phyloP scores from a whole-genome alignment of 2,888 invertebrate species.

The Yponomeuta malinellus region DNA sequence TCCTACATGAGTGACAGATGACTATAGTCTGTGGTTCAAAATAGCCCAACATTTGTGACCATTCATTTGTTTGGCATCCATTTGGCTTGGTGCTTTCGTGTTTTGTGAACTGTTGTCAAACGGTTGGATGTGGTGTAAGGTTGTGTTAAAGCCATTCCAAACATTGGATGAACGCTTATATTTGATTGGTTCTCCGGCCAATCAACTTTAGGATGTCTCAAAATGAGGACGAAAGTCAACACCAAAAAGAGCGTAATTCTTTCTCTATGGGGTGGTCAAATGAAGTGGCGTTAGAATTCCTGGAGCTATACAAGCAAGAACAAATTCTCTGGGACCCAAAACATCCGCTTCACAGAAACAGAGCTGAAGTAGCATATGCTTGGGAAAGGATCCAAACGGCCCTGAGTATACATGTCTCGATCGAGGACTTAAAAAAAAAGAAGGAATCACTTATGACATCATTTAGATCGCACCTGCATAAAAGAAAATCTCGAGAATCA shows the following conservation, averaged over 20 bases:
- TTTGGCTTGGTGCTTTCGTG: too few relatives aligned
- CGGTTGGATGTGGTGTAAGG: conserved; percentile 10
- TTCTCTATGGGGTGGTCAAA: conserved; percentile 54
- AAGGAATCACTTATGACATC: conserved; percentile 67
- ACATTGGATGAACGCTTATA: conserved; percentile 42
- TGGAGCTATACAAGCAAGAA: conserved; percentile 55
- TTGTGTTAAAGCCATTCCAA: conserved; percentile 36
- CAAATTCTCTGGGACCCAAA: conserved; percentile 60
- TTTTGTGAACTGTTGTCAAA: too few relatives aligned
- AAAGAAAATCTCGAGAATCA: conserved; percentile 36
- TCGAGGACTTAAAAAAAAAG: conserved; percentile 59
- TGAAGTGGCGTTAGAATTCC: conserved; percentile 53
- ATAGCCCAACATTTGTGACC: too few relatives aligned
- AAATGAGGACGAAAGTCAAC: conserved; percentile 24
- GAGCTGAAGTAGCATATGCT: conserved; percentile 49
- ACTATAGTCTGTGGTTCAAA: too few relatives aligned
- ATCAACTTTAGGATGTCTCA: conserved; percentile 29
- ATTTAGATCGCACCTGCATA: conserved; percentile 51
- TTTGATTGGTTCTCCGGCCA: conserved; percentile 41
- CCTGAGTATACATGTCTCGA: conserved; percentile 43
- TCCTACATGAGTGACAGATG: too few relatives aligned
- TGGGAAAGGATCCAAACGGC: conserved; percentile 57
- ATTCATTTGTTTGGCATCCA: too few relatives aligned
- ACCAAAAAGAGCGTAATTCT: conserved; percentile 10
- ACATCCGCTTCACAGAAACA: conserved; percentile 51